These are phyloP conservation scores for Cepphus grylle DNA, from an alignment of 2,113 vertebrate species.

Conservation along the genomic window DNA sequence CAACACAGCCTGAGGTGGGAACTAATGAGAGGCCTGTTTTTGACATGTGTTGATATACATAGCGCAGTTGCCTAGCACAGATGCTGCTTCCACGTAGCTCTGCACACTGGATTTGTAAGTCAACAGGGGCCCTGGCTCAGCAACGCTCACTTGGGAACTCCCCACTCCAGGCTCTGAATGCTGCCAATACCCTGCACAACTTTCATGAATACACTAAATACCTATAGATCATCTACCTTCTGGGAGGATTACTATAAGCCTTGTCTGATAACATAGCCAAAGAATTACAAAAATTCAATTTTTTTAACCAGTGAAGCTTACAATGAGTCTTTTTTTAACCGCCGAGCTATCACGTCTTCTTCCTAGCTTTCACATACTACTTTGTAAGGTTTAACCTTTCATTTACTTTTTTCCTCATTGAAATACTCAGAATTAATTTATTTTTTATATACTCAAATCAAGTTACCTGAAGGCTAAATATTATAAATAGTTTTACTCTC, in stretches of 20 bases:
- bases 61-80: background rate
- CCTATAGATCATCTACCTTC: conserved; percentile 40
- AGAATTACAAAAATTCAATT: conserved; percentile 37
- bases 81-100: background rate
- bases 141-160: background rate
- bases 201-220: conserved; percentile 56
- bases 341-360: background rate
- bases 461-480: background rate
- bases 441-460: background rate
- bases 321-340: background rate
- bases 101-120: background rate
- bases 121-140: background rate
- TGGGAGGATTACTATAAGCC: conserved; percentile 40
- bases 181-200: background rate
- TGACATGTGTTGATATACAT: conserved; percentile 21
- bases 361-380: background rate
- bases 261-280: conserved; percentile 1
- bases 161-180: conserved; percentile 2
- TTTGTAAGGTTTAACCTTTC: background rate
- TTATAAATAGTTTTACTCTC: background rate
- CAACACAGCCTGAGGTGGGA: conserved; percentile 2
- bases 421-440: background rate
- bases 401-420: background rate
- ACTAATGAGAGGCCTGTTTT: background rate
- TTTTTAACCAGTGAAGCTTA: conserved; percentile 42